Conservation (phyloP, 2,113 vertebrate species). For the Maylandia zebra region DNA sequence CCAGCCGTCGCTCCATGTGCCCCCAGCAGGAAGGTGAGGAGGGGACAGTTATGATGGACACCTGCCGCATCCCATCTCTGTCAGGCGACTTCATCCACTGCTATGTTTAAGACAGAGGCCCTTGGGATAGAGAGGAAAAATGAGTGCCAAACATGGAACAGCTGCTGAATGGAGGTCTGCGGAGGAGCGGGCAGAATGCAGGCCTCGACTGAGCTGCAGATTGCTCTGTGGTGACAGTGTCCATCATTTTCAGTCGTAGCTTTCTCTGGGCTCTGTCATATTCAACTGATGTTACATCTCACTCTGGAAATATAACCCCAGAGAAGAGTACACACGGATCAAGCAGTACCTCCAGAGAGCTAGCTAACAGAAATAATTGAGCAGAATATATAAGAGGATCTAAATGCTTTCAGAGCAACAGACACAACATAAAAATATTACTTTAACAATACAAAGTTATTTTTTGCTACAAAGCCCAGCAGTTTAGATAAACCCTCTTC, state of each 20-base stretch:
- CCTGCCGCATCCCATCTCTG: constrained; percentile 42
- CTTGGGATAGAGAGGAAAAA: not conserved
- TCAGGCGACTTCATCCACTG: not conserved
- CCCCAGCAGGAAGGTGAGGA: not conserved
- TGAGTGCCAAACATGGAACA: constrained; percentile 25
- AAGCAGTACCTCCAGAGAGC: not conserved
- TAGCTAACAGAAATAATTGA: not conserved
- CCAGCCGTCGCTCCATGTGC: not conserved
- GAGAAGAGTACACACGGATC: not conserved
- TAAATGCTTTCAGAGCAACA: not conserved
- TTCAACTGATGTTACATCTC: not conserved
- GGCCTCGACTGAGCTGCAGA: constrained; percentile 4
- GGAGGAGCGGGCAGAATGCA: not conserved
- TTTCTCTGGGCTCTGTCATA: not conserved
- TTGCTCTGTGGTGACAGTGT: not conserved
- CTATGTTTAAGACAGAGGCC: constrained; percentile 37
- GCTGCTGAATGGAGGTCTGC: constrained; percentile 41
- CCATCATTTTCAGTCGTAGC: not conserved
- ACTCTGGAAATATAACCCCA: not conserved
- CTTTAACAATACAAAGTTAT: not conserved
- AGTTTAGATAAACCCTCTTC: not conserved
- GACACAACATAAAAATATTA: not conserved
- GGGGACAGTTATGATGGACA: constrained; percentile 37
- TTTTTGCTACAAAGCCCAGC: not conserved
- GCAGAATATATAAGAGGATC: not conserved